Percentiles rank a stretch among this genome's conserved stretches.
phyloP scores from a whole-genome alignment of 2,113 vertebrate species.

The Noturus placidus region DNA sequence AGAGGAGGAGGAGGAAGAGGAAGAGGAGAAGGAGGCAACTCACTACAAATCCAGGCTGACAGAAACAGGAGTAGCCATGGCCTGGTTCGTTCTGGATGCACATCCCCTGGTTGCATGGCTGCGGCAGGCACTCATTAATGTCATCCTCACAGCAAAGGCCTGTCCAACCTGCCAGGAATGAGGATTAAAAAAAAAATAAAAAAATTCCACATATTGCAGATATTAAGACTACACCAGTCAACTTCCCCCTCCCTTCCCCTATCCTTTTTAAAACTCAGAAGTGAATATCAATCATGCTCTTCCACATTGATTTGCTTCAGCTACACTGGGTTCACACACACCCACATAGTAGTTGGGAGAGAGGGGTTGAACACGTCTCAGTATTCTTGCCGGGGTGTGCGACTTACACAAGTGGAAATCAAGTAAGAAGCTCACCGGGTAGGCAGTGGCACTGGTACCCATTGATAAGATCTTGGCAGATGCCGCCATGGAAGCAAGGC shows the following conservation, averaged over 20 bases:
- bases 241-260: constrained; percentile 62
- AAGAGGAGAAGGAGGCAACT: constrained; percentile 57
- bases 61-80: constrained; percentile 85
- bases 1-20: background rate
- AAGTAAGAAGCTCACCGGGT: constrained; percentile 68
- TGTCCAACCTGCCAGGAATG: constrained; percentile 84
- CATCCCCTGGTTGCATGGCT: constrained; percentile 83
- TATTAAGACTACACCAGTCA: constrained; percentile 59
- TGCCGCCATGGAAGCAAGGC: constrained; percentile 75
- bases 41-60: constrained; percentile 88
- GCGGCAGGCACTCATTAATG: constrained; percentile 85
- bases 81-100: constrained; percentile 82
- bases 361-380: constrained; percentile 68
- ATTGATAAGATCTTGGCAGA: constrained; percentile 81
- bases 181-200: constrained; percentile 53
- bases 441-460: constrained; percentile 82
- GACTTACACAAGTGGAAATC: constrained; percentile 54
- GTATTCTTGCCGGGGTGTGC: constrained; percentile 59
- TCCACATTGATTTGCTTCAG: constrained; percentile 70
- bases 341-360: constrained; percentile 68
- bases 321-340: constrained; percentile 38
- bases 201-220: constrained; percentile 42
- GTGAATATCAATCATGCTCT: constrained; percentile 76
- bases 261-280: constrained; percentile 61
- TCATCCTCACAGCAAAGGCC: constrained; percentile 83